Conservation (phyloP, 2,113 vertebrate species). For the Siphamia tubifer region DNA sequence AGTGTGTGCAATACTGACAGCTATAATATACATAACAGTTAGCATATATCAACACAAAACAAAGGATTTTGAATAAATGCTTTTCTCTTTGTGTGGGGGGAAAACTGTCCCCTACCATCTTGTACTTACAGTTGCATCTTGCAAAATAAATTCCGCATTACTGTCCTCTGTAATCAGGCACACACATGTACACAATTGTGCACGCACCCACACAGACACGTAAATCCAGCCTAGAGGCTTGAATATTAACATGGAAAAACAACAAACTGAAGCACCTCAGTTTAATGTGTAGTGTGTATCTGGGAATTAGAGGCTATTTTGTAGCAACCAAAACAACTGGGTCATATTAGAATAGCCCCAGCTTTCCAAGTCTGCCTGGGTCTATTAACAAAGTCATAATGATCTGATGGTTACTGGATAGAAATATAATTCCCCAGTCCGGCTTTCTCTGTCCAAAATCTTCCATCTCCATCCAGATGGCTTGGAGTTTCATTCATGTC, state of each 20-base stretch:
- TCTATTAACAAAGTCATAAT: conserved; percentile 64
- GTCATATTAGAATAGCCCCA: conserved; percentile 60
- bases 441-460: conserved; percentile 46
- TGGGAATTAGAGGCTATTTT: conserved; percentile 44
- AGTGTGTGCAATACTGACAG: neutral
- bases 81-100: neutral
- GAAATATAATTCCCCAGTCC: conserved; percentile 58
- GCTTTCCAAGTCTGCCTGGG: conserved; percentile 56
- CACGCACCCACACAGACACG: conserved; percentile 15
- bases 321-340: conserved; percentile 68
- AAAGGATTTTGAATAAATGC: neutral
- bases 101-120: neutral
- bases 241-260: conserved; percentile 44
- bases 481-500: conserved; percentile 61
- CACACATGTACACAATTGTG: neutral
- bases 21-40: too few species aligned
- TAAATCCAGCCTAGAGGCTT: conserved; percentile 39
- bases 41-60: neutral
- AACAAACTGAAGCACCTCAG: conserved; percentile 33
- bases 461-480: conserved; percentile 63
- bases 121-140: conserved; percentile 2
- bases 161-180: neutral
- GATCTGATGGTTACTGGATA: conserved; percentile 61
- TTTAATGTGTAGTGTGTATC: conserved; percentile 12
- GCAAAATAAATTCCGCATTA: conserved; percentile 13